Conservation (phyloP, 2,113 vertebrate genomes). For the Carettochelys insculpta region DNA sequence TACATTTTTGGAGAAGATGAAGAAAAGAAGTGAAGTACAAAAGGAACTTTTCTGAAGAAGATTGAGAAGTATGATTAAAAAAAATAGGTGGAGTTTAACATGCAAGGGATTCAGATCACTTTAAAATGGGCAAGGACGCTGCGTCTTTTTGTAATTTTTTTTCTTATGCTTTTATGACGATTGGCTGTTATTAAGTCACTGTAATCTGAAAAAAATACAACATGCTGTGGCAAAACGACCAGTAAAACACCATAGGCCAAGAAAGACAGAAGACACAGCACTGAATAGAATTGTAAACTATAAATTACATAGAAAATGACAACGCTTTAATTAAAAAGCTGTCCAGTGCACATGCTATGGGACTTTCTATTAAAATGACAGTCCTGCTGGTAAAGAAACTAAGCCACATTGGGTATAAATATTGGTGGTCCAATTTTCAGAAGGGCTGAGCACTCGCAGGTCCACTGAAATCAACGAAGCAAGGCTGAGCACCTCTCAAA, state of each 20-base stretch:
- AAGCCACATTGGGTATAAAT: conserved; percentile 37
- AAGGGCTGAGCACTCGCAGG: not conserved
- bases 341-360: conserved; percentile 65
- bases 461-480: not conserved
- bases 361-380: not conserved
- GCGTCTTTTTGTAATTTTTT: conserved; percentile 23
- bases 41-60: not conserved
- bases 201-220: not conserved
- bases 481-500: conserved; percentile 49
- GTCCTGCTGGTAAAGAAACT: conserved; percentile 40
- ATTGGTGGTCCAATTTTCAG: conserved; percentile 16
- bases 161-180: conserved; percentile 49
- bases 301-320: conserved; percentile 47
- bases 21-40: conserved; percentile 11
- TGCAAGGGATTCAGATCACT: not conserved
- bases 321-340: conserved; percentile 52
- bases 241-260: conserved; percentile 62
- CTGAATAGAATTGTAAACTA: conserved; percentile 44
- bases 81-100: not conserved
- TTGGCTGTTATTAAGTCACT: conserved; percentile 39
- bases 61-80: not conserved
- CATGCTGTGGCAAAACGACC: conserved; percentile 32
- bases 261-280: conserved; percentile 61
- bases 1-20: not conserved
- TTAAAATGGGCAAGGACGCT: not conserved